phyloP scores from a whole-genome alignment of 2,888 invertebrate genomes.

The Tubiluchus corallicola region DNA sequence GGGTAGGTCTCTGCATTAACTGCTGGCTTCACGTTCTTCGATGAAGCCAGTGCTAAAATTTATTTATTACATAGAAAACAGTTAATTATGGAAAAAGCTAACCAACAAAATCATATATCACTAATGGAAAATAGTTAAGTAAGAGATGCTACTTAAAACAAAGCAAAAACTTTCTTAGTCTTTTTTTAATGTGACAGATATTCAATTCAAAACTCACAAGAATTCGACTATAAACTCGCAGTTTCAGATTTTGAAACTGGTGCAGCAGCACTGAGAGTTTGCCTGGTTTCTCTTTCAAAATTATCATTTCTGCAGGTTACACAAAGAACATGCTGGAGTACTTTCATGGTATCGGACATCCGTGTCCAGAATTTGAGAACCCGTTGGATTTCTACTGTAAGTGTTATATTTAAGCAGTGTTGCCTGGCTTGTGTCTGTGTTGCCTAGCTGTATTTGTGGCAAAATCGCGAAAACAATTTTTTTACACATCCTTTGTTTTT shows the following conservation, averaged over 20 bases:
- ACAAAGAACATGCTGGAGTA: constrained; percentile 82
- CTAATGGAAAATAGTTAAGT: background rate
- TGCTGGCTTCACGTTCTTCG: constrained; percentile 8
- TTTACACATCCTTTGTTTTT: too few relatives aligned
- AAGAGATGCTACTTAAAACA: too few relatives aligned
- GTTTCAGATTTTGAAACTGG: too few relatives aligned
- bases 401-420: too few relatives aligned
- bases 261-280: too few relatives aligned
- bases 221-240: too few relatives aligned
- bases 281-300: background rate
- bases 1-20: too few relatives aligned
- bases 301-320: constrained; percentile 51
- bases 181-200: background rate
- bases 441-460: too few relatives aligned
- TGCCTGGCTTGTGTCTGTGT: too few relatives aligned
- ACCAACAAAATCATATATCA: background rate
- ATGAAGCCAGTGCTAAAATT: background rate
- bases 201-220: too few relatives aligned
- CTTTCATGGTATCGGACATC: constrained; percentile 84
- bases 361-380: constrained; percentile 88
- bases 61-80: constrained; percentile 7
- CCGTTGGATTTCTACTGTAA: constrained; percentile 92
- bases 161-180: too few relatives aligned
- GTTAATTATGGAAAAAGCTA: background rate
- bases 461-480: too few relatives aligned